These are phyloP conservation scores for Rotaria macrura DNA, from an alignment of 2,888 invertebrate genomes.

Conservation along the genomic window DNA sequence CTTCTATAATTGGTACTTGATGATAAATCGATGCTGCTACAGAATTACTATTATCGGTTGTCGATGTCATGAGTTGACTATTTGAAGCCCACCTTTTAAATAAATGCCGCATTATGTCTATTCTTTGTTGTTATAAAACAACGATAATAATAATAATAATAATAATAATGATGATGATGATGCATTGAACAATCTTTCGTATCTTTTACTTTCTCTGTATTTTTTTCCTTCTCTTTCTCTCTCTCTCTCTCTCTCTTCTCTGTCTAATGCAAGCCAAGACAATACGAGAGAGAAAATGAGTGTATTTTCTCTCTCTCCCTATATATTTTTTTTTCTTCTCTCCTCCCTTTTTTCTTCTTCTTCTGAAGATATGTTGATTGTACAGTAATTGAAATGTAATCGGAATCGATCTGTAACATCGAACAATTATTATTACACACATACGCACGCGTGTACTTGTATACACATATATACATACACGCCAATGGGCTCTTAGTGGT, in stretches of 20 bases:
- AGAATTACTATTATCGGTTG: neutral
- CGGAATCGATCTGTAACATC: slow-evolving; percentile 3
- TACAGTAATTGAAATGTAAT: slow-evolving; percentile 7
- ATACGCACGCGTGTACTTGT: neutral
- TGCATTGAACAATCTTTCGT: neutral
- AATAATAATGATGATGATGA: neutral
- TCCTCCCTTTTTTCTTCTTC: neutral
- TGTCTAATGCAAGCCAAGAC: neutral
- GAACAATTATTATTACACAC: slow-evolving; percentile 3
- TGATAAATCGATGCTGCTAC: neutral
- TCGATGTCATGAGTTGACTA: neutral
- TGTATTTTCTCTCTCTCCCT: neutral
- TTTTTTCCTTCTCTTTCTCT: neutral
- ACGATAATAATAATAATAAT: neutral
- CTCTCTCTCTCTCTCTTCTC: neutral
- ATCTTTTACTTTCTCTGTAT: neutral
- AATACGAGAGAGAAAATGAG: neutral
- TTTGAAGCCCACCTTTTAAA: neutral
- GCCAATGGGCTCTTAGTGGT: neutral
- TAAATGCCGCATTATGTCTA: neutral
- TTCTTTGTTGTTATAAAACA: neutral
- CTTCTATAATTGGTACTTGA: neutral
- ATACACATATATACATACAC: neutral
- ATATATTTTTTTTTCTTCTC: neutral
- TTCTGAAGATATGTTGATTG: neutral